Base-by-base conservation (phyloP, 2,888 invertebrate species). In the Lithophane leautieri region DNA sequence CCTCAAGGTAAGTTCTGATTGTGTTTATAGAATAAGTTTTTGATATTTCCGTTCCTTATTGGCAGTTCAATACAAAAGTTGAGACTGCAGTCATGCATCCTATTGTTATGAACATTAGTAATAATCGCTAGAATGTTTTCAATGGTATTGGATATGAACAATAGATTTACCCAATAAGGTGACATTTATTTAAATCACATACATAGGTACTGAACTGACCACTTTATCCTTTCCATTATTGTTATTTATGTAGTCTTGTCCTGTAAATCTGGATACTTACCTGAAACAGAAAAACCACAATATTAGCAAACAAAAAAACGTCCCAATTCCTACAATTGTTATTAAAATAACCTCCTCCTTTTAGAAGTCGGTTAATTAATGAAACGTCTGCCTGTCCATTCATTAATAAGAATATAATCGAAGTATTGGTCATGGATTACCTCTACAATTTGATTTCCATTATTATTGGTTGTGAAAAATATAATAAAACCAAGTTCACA, bases 1-100 rank as follows among this genome's bases (percentile, higher is more conserved):
- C 84, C 86, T 81, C 87, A 90, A 84, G 88, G 90, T 89, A 86
- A 89, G 89, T 89, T 76, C 70, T 78, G 79, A 81, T 75, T 83
- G 88, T 82, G 76, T 82, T 82, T 82, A 79, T 85, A 62, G 66
- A 73, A 81, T 83, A 77, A n/a, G 50, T 70, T 71, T 81, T 82
- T 73, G 42, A 69, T 61, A 79, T 78, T 78, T 81, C 63, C 75
- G 65, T 77, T 79, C 44, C 22, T 54, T 50, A 74, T 83, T 76
- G 63, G 66, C 56, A 60, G 54, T 70, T 66, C 6, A 44, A 62
- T 67, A 69, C 42, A 73, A 77, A 62, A 65, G 47, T 75, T 19
- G 25, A 74, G 22, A 80, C 68, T 66, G 50, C 58, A 28, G 14
- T 52, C 44, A 56, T 19, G 56, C 14, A 58, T 62, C 12, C 16